phyloP scores from a whole-genome alignment of 2,888 invertebrate genomes.

The Nomada hirtipes region DNA sequence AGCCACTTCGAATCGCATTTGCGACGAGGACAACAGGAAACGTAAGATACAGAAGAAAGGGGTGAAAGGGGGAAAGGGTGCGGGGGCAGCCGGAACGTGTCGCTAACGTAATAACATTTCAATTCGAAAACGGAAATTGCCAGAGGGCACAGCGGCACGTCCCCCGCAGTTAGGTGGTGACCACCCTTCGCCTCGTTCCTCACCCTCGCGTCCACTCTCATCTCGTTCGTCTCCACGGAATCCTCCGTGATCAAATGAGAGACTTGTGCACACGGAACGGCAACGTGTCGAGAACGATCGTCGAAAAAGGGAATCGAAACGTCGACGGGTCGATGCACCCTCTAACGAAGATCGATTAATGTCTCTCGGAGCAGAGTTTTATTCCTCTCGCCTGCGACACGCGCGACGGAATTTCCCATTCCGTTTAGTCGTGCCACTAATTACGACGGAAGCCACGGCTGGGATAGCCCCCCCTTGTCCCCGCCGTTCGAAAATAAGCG shows the following conservation, averaged over 20 bases:
- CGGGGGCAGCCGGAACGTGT: constrained; percentile 74
- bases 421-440: constrained; percentile 48
- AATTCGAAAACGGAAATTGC: constrained; percentile 83
- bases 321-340: not conserved
- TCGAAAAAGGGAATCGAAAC: not conserved
- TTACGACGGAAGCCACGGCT: constrained; percentile 37
- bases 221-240: constrained; percentile 23
- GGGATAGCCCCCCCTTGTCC: constrained; percentile 25
- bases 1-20: constrained; percentile 62
- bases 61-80: not conserved
- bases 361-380: not conserved
- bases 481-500: constrained; percentile 43
- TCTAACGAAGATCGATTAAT: not conserved
- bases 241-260: not conserved
- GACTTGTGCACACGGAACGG: not conserved
- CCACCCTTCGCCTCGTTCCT: constrained; percentile 56
- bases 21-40: constrained; percentile 55
- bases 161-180: constrained; percentile 67
- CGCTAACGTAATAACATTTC: constrained; percentile 83
- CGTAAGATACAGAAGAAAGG: constrained; percentile 27
- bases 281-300: not conserved
- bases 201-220: constrained; percentile 38
- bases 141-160: constrained; percentile 68
- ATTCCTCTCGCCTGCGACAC: not conserved
- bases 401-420: constrained; percentile 31